Evolutionary conservation across 2,113 vertebrate species (phyloP).

Genomic region (Prietella phreatophila): DNA sequence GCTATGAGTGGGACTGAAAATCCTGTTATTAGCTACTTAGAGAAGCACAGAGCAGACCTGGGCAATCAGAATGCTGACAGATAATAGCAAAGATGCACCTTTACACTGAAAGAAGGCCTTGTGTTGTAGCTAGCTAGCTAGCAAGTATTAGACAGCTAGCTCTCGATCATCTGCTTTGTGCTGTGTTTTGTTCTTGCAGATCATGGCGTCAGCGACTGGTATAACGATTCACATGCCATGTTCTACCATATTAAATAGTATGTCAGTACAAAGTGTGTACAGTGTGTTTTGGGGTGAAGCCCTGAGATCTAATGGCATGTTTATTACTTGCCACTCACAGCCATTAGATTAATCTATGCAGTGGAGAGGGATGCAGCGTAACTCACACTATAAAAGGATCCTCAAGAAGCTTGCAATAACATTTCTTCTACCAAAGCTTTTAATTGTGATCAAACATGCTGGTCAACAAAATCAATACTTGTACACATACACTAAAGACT

Average conservation of each 20-base stretch:
- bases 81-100: neutral
- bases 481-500: neutral
- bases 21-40: neutral
- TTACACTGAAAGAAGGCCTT: neutral
- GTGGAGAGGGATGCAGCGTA: no score
- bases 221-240: neutral
- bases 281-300: neutral
- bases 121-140: neutral
- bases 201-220: neutral
- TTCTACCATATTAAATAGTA: neutral
- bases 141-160: neutral
- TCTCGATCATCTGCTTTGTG: neutral
- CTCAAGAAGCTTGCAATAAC: neutral
- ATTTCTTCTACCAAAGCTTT: neutral
- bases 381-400: neutral
- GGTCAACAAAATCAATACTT: neutral
- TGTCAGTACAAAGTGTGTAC: neutral
- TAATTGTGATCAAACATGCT: neutral
- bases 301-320: neutral
- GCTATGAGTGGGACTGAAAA: neutral
- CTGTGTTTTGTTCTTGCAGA: neutral
- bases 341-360: neutral
- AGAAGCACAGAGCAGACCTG: neutral
- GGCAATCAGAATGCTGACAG: neutral
- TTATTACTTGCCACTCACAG: neutral